Evolutionary conservation across 2,113 vertebrate genomes (phyloP).

Genomic region (Phyllopteryx taeniolatus): DNA sequence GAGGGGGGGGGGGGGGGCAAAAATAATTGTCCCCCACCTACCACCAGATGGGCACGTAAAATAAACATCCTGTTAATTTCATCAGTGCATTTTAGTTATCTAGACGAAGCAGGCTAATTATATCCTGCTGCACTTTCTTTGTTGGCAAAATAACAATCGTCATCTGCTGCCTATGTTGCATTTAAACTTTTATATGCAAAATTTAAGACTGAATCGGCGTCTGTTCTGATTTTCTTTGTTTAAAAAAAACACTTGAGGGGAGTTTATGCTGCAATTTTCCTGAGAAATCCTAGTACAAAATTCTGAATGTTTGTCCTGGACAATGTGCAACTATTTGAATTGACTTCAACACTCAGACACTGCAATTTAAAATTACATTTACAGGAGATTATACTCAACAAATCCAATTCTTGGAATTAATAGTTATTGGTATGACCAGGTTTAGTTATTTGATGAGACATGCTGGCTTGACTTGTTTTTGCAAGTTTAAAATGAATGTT

Average conservation of each 20-base stretch:
- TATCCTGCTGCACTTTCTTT: conserved; percentile 27
- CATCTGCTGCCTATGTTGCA: conserved; percentile 51
- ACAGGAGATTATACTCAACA: too few species aligned
- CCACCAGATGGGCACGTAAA: neutral
- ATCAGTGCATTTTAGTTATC: conserved; percentile 2
- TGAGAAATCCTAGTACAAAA: neutral
- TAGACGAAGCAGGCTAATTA: conserved; percentile 17
- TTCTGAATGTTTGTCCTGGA: neutral
- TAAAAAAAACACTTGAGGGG: neutral
- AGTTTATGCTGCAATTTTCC: conserved; percentile 1
- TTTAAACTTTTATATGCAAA: conserved; percentile 55
- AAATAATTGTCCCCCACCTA: neutral
- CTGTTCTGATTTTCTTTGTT: conserved; percentile 43
- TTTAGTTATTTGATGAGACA: neutral
- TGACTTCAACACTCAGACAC: too few species aligned
- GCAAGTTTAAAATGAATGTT: neutral
- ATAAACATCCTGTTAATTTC: neutral
- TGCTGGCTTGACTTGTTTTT: neutral
- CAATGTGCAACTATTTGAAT: too few species aligned
- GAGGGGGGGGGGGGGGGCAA: too few species aligned
- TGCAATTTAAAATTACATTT: too few species aligned
- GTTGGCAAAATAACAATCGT: conserved; percentile 48
- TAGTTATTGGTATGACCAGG: neutral
- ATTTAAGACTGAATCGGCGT: conserved; percentile 55
- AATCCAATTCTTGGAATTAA: too few species aligned